Percentiles rank a stretch among this genome's conserved stretches.
These are phyloP conservation scores for Cotesia vestalis DNA, from an alignment of 1,140 invertebrate species.

Conservation along the genomic window DNA sequence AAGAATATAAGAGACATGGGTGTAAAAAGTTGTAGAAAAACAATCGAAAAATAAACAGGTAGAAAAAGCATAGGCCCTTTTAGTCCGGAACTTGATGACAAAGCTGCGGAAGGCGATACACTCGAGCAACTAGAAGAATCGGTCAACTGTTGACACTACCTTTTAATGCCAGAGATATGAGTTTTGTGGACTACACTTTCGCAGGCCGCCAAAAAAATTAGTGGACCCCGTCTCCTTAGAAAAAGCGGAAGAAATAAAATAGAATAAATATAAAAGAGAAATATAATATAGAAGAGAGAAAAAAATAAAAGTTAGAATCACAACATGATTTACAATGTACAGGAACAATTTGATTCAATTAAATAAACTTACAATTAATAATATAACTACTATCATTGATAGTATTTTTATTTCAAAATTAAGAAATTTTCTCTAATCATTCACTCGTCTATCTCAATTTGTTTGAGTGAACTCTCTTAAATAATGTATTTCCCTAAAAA, in stretches of 20 bases:
- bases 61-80: constrained; percentile 47
- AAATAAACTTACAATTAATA: no score
- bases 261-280: constrained; percentile 11
- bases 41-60: constrained; percentile 40
- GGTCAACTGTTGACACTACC: constrained; percentile 55
- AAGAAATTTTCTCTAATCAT: neutral
- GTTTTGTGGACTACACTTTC: constrained; percentile 54
- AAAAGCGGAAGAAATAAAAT: constrained; percentile 14
- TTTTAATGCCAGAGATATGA: constrained; percentile 24
- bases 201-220: constrained; percentile 52
- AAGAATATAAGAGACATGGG: neutral
- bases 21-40: constrained; percentile 39
- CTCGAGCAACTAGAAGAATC: constrained; percentile 56
- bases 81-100: constrained; percentile 66
- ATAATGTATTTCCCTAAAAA: no score
- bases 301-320: neutral
- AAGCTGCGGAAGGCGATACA: constrained; percentile 66
- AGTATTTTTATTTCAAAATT: neutral
- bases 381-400: no score
- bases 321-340: neutral
- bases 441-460: no score
- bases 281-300: constrained; percentile 9
- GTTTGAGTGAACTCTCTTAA: no score
- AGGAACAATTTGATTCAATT: no score
- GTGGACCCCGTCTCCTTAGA: constrained; percentile 63